Base-by-base conservation (phyloP, 2,888 invertebrate genomes). In the Caenorhabditis sp. region DNA sequence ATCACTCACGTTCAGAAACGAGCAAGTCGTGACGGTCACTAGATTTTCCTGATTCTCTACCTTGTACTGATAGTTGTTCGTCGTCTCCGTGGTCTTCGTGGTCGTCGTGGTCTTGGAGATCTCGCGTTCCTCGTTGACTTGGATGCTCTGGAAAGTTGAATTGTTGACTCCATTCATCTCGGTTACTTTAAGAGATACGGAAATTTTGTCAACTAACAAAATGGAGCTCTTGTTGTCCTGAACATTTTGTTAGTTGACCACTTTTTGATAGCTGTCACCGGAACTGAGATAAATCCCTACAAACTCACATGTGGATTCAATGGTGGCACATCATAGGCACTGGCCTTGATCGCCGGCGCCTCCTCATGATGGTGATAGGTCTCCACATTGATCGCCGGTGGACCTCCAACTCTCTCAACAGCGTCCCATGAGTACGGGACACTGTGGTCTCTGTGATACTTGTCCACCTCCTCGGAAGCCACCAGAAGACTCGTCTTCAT, bases 381-480 rank as follows among this genome's bases (percentile, higher is more conserved):
- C 31, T 70, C 54, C 24, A 64, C 61, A 41, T 47, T 35, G 47
- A 64, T 54, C 3, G 63, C 35, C 22, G 68, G 68, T 22, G 38
- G 14, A 10, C 49, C 16, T 22, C 26, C 38, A 22, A 68, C 24
- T 68, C 68, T 68, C 47, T 79, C 82, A 19, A 59, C 64, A 41
- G 79, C 41, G 8, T 82, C 85, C 80, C 89, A 90, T 28, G 88
- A 88, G 80, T 87, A 90, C 56, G 68, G 49, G 22, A 82, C 75
- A 59, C 84, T 82, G 83, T 91, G 84, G 24, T 88, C 88, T 19
- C 83, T 84, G 72, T 91, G 87, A 86, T 88, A 91, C 82, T 85
- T 87, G 84, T 91, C 91, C 31, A 91, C 89, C 19, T 90, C 90
- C 73, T 90, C 91, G 16, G 91, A 86, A 0, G 90, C 91, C 12